Base-by-base conservation (phyloP, 1,140 invertebrate species). In the Drosophila takahashii region DNA sequence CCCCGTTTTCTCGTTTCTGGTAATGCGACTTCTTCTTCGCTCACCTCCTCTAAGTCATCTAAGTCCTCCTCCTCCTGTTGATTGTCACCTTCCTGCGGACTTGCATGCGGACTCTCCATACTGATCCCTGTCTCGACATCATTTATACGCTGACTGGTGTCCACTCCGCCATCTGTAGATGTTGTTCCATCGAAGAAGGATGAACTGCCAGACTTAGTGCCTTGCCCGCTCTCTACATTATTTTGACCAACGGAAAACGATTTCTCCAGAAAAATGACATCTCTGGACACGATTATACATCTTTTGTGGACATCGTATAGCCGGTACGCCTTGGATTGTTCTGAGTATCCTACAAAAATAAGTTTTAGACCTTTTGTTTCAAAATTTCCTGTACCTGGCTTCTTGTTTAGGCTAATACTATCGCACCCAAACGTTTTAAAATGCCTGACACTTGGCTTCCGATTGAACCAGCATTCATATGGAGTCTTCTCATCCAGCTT, bases 271-370 rank as follows among this genome's bases (percentile, higher is more conserved):
- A 41, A 42, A 9, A 42, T n/a, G 16, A 42, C 41, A 42, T 42
- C 41, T 42, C 7, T 42, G 15, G 41, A 16, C 3, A 42, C n/a
- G 41, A 42, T 15, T 7, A 42, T 42, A 42, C 15, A n/a, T 16
- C 15, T 42, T 42, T 18, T 41, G 13, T 16, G 39, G 39, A 15
- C 39, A 41, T 41, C 39, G 39, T 16, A 15, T 5, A 41, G 39
- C 39, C 39, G n/a, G n/a, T 15, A 16, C n/a, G n/a, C n/a, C 39
- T 42, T 42, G 7, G 8, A 42, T 16, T 47, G 9, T 15, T 44
- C 41, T 44, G 16, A 44, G 16, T 44, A 11, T 44, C 41, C 41
- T 44, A 44, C 41, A 44, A 18, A 44, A 44, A 44, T 36, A 44
- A 18, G 16, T 44, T 44, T 18, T 11, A 18, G 16, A 10, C 3